These are phyloP conservation scores for Auanema sp. DNA, from an alignment of 2,888 invertebrate genomes.

Conservation along the genomic window DNA sequence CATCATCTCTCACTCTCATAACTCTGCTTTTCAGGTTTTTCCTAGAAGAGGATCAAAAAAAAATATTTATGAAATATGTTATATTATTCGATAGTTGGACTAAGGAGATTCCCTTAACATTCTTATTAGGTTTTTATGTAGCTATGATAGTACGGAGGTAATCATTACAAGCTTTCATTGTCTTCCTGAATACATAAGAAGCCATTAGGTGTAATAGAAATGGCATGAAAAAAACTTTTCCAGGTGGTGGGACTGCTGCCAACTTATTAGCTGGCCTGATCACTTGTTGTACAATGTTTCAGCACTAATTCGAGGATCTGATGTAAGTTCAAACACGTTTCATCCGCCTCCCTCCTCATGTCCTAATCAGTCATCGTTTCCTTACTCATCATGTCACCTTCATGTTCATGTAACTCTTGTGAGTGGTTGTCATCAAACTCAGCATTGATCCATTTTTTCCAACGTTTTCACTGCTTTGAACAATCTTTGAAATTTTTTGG, in stretches of 20 bases:
- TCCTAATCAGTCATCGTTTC: background rate
- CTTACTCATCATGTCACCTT: background rate
- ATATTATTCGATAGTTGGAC: slow-evolving; percentile 49
- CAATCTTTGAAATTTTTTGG: no score
- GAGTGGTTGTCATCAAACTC: background rate
- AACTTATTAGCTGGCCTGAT: slow-evolving; percentile 57
- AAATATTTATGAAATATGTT: slow-evolving; percentile 41
- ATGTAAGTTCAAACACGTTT: slow-evolving; percentile 30
- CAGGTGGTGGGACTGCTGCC: slow-evolving; percentile 59
- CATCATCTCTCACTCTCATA: background rate
- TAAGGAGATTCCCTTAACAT: slow-evolving; percentile 53
- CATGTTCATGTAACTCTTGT: background rate
- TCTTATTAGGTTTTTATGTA: slow-evolving; percentile 54
- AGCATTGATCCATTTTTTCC: background rate
- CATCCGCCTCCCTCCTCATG: no score
- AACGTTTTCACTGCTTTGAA: background rate
- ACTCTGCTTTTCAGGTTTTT: slow-evolving; percentile 36
- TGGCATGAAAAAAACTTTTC: slow-evolving; percentile 3
- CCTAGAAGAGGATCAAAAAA: slow-evolving; percentile 44
- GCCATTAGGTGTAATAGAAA: background rate
- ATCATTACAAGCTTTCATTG: background rate
- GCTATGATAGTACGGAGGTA: slow-evolving; percentile 53
- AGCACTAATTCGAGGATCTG: slow-evolving; percentile 49
- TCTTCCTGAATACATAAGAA: background rate
- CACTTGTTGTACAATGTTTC: slow-evolving; percentile 52